phyloP scores from a whole-genome alignment of 2,888 invertebrate genomes.

The Dendrolimus houi region DNA sequence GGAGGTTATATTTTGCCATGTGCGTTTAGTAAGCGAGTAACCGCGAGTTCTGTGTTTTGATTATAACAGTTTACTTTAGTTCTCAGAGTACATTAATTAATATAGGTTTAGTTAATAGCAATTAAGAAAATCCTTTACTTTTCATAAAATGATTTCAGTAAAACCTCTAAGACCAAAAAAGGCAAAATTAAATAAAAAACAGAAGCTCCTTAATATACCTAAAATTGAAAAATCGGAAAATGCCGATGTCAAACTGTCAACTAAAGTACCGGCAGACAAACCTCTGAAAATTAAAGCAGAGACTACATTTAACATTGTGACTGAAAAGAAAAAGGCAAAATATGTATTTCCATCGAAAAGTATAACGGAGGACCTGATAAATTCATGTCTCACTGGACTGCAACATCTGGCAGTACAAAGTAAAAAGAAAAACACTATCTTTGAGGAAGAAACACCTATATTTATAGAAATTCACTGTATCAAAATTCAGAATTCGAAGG shows the following conservation, averaged over 20 bases:
- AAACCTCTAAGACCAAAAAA: not conserved
- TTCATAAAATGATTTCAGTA: not conserved
- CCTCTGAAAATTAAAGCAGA: not conserved
- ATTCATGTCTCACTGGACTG: slow-evolving; percentile 43
- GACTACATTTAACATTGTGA: not conserved
- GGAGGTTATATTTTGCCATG: no score
- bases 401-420: slow-evolving; percentile 35
- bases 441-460: slow-evolving; percentile 75
- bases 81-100: no score
- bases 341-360: slow-evolving; percentile 49
- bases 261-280: not conserved
- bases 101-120: no score
- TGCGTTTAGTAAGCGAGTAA: no score
- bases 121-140: no score
- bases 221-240: not conserved
- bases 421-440: slow-evolving; percentile 62
- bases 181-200: not conserved
- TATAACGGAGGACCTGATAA: slow-evolving; percentile 39
- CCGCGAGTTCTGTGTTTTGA: no score
- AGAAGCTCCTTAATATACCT: not conserved
- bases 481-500: slow-evolving; percentile 79
- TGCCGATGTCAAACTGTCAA: not conserved
- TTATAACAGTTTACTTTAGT: no score
- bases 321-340: slow-evolving; percentile 31
- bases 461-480: slow-evolving; percentile 78